Evolutionary conservation across 2,797 vertebrate genomes (phyloP).

Genomic region (Pipistrellus kuhlii): DNA sequence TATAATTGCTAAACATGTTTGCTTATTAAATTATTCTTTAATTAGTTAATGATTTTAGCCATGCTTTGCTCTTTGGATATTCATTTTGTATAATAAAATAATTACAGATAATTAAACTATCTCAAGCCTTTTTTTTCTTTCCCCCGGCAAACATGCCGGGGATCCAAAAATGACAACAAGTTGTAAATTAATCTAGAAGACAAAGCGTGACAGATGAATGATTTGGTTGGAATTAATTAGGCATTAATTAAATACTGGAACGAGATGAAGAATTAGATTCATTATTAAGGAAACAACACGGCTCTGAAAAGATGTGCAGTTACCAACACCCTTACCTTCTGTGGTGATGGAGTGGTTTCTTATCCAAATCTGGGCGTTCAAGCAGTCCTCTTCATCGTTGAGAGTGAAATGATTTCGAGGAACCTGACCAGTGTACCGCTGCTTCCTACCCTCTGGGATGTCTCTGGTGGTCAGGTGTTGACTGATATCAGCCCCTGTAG

Average conservation of each 20-base stretch:
- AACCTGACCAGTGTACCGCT: conserved; percentile 80
- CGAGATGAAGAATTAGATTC: conserved; percentile 93
- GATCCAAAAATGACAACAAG: conserved; percentile 95
- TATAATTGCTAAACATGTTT: conserved; percentile 86
- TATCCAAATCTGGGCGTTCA: conserved; percentile 89
- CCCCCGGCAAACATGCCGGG: conserved; percentile 88
- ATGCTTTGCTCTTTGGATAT: conserved; percentile 89
- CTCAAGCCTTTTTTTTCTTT: conserved; percentile 93
- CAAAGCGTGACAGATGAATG: conserved; percentile 96
- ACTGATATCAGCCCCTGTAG: conserved; percentile 84
- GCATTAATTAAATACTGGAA: conserved; percentile 93
- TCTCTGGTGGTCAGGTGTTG: conserved; percentile 81
- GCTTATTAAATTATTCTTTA: conserved; percentile 92
- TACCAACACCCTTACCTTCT: conserved; percentile 87
- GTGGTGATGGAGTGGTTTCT: conserved; percentile 83
- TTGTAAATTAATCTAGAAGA: conserved; percentile 96
- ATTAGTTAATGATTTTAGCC: conserved; percentile 91
- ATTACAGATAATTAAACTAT: conserved; percentile 97
- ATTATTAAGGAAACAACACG: conserved; percentile 87
- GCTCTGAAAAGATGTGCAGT: conserved; percentile 85
- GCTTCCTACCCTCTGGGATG: conserved; percentile 50
- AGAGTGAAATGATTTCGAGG: conserved; percentile 94
- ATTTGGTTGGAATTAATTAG: conserved; percentile 96
- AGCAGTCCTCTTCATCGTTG: conserved; percentile 90
- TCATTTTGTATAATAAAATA: conserved; percentile 92